Conservation (phyloP, 2,113 vertebrate species). For the Odocoileus virginianus region DNA sequence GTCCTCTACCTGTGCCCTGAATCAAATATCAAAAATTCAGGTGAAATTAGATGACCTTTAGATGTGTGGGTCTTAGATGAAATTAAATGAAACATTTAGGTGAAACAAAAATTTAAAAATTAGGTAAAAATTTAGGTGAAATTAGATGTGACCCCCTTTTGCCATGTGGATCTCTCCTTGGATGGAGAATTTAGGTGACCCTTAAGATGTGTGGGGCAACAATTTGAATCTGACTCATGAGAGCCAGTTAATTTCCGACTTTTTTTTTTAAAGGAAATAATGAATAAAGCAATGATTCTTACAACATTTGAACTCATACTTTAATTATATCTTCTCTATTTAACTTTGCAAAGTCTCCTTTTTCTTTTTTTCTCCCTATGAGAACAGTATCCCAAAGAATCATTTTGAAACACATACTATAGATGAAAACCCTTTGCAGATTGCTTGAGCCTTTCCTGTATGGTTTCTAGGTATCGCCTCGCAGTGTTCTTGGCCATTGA, state of each 20-base stretch:
- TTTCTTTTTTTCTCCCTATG: neutral
- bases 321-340: neutral
- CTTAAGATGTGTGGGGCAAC: neutral
- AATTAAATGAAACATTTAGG: neutral
- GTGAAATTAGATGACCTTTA: neutral
- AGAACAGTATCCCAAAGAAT: neutral
- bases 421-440: neutral
- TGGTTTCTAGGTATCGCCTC: neutral
- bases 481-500: neutral
- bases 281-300: neutral
- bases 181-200: neutral
- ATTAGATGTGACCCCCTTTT: neutral
- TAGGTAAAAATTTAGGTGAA: neutral
- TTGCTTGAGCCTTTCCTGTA: neutral
- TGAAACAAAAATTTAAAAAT: neutral
- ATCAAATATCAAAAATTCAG: neutral
- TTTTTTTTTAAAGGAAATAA: neutral
- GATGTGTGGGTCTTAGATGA: neutral
- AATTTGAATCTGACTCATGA: neutral
- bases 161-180: neutral
- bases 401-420: neutral
- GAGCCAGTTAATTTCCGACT: neutral
- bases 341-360: neutral
- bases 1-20: neutral
- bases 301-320: neutral